Evolutionary conservation across 1,140 invertebrate species (phyloP).

Genomic region (Plodia interpunctella): DNA sequence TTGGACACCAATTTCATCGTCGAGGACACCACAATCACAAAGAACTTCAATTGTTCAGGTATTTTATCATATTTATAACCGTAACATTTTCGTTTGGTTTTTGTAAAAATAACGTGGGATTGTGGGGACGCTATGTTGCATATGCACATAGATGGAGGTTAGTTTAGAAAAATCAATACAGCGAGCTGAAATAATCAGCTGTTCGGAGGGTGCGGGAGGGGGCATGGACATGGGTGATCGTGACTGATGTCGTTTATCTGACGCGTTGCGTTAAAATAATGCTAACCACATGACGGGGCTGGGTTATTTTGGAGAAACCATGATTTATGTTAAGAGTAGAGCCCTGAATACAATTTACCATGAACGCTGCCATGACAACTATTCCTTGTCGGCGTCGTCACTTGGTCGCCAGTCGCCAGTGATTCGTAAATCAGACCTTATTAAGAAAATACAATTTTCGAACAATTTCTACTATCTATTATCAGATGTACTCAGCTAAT

Average conservation of each 20-base stretch:
- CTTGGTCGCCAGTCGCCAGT: too few relatives aligned
- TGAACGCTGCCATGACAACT: neutral
- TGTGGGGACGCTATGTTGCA: neutral
- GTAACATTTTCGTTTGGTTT: neutral
- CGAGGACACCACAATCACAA: conserved; percentile 65
- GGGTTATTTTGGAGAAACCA: conserved; percentile 24
- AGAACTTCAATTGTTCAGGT: conserved; percentile 76
- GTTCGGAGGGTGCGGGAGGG: conserved; percentile 59
- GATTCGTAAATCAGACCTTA: too few relatives aligned
- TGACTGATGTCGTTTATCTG: conserved; percentile 45
- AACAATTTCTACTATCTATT: too few relatives aligned
- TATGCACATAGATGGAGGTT: conserved; percentile 48
- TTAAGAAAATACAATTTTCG: too few relatives aligned
- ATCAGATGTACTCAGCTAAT: too few relatives aligned
- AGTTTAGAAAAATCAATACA: conserved; percentile 76
- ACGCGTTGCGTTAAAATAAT: conserved; percentile 30
- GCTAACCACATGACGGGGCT: conserved; percentile 19
- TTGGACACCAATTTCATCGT: conserved; percentile 73
- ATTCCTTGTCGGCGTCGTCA: too few relatives aligned
- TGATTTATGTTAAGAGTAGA: neutral
- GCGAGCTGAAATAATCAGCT: conserved; percentile 75
- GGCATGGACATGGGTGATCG: conserved; percentile 66
- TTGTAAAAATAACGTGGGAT: neutral
- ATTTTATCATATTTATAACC: conserved; percentile 27
- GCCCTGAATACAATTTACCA: neutral